Base-by-base conservation (phyloP, 53 echinoderm and acorn worm species). In the Antedon mediterranea region DNA sequence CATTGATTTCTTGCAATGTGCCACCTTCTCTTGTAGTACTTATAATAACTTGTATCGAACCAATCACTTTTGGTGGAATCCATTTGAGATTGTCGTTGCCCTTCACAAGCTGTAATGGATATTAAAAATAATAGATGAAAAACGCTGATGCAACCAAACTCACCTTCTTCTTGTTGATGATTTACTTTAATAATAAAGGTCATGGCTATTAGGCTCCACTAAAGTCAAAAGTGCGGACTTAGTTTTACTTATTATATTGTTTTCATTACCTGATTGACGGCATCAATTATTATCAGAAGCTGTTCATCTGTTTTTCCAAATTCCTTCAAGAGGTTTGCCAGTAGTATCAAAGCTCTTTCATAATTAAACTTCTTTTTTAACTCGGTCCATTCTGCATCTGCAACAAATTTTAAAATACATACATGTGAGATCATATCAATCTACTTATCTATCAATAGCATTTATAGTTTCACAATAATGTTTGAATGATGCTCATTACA, bases 261-360 rank as follows among this genome's bases (percentile, higher is more conserved):
- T 4, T 37, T 37, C n/a, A n/a, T 37, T 71, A 94, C 95, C 85
- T 94, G 95, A 43, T 92, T 91, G 18, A 94, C 75, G 76, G 91
- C 95, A 85, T 94, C 95, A 30, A 91, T 85, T 33, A 89, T 79
- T 31, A 94, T 81, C 11, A 94, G 78, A 30, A 94, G 83, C 75
- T 85, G 88, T 74, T 77, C 85, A 9, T 78, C 85, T 20, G 83
- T 76, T 57, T 87, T 76, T 43, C 43, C 83, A 71, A 85, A 84
- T 28, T 79, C 84, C 77, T 94, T 83, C 57, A 89, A n/a, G 4
- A 89, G 82, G 32, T 57, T 2, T 57, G 57, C 57, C 57, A 57
- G 20, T 11, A 57, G 23, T 57, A 57, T 18, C 2, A 57, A 3
- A 57, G 57, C 57, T 11, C 23, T 18, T 15, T 23, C 23, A 23